These are phyloP conservation scores for Spea hammondii DNA, from an alignment of 2,797 vertebrate species.

Conservation along the genomic window DNA sequence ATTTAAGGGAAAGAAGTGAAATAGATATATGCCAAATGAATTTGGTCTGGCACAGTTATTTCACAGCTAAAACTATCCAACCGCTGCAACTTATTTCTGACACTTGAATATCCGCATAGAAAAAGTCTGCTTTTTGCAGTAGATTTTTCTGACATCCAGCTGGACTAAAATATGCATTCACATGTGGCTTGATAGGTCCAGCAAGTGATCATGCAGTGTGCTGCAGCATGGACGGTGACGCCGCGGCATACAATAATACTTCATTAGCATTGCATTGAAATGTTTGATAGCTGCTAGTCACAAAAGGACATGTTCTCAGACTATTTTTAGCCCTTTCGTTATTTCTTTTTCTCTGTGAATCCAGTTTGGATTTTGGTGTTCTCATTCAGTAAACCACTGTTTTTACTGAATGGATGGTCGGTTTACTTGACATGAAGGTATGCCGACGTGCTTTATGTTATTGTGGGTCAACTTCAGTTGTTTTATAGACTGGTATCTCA, in stretches of 20 bases:
- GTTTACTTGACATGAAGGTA: neutral
- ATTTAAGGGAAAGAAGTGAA: no score
- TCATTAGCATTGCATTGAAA: neutral
- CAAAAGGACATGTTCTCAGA: neutral
- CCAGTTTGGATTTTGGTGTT: no score
- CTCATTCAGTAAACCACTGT: neutral
- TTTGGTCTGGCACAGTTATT: no score
- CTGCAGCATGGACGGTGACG: constrained; percentile 5
- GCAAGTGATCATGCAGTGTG: neutral
- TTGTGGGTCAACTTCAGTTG: neutral
- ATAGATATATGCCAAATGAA: no score
- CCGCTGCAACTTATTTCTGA: no score
- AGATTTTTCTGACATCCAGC: constrained; percentile 7
- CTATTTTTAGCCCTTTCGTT: no score
- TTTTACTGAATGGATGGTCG: neutral
- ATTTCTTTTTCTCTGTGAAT: no score
- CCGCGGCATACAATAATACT: neutral
- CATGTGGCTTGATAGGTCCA: neutral
- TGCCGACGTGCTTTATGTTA: constrained; percentile 4
- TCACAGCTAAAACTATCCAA: no score
- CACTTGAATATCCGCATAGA: no score
- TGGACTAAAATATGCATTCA: constrained; percentile 14
- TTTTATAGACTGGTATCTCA: neutral
- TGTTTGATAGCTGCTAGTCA: neutral
- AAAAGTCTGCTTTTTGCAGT: no score